phyloP scores from a whole-genome alignment of 2,797 vertebrate species.

The Tangara arthus region DNA sequence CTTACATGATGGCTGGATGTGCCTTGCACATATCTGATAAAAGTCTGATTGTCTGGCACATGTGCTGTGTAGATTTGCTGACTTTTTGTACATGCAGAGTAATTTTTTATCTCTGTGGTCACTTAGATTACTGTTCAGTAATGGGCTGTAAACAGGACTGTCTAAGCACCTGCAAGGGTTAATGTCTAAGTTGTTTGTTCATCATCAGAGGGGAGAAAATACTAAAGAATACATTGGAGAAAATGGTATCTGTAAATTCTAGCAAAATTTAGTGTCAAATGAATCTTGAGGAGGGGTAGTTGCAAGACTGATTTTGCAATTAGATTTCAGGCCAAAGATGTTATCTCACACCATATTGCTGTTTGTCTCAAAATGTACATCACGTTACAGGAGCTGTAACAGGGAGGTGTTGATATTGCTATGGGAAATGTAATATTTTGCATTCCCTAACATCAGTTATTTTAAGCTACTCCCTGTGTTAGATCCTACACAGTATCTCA shows the following conservation, averaged over 20 bases:
- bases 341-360: background rate
- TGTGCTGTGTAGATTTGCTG: background rate
- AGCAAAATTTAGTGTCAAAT: background rate
- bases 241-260: background rate
- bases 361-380: background rate
- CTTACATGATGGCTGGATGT: background rate
- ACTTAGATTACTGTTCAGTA: background rate
- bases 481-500: background rate
- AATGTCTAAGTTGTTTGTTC: background rate
- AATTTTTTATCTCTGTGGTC: background rate
- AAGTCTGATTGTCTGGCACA: background rate
- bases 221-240: background rate
- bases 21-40: background rate
- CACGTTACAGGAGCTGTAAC: background rate
- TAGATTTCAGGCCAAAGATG: background rate
- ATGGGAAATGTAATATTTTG: slow-evolving; percentile 22
- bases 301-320: background rate
- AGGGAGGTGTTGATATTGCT: background rate
- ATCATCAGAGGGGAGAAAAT: background rate
- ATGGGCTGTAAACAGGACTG: background rate
- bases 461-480: background rate
- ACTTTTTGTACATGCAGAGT: background rate
- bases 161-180: background rate
- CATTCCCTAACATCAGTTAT: background rate
- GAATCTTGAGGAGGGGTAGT: background rate